Percentiles rank a stretch among this genome's conserved stretches.
Evolutionary conservation across 2,888 invertebrate genomes (phyloP).

Genomic region (Pycnomerus fuliginosus): DNA sequence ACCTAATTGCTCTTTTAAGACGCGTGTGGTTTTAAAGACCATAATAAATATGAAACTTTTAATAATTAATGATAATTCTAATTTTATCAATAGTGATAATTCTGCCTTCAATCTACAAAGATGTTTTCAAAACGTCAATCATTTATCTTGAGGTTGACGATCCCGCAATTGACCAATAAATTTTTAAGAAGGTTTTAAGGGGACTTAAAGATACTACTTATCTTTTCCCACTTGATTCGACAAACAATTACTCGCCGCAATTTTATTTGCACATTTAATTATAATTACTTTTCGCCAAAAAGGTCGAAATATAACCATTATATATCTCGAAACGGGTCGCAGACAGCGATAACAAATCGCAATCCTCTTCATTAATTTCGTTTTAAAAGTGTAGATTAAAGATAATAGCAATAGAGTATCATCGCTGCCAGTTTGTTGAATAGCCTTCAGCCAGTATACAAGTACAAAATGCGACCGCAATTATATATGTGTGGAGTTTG

Average conservation of each 20-base stretch:
- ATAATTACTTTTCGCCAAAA: slow-evolving; percentile 1
- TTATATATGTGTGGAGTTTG: slow-evolving; percentile 17
- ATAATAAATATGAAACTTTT: too few relatives aligned
- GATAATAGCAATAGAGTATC: slow-evolving; percentile 4
- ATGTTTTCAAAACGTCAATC: not conserved
- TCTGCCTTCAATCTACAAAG: not conserved
- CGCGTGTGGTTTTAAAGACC: too few relatives aligned
- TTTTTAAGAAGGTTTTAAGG: slow-evolving; percentile 2
- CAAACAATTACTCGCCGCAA: not conserved
- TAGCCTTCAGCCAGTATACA: not conserved
- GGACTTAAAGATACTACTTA: not conserved
- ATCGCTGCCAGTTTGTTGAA: slow-evolving; percentile 2
- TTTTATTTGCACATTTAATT: not conserved
- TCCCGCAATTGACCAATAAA: not conserved
- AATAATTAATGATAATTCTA: too few relatives aligned
- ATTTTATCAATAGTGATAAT: too few relatives aligned
- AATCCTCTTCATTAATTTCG: slow-evolving; percentile 7
- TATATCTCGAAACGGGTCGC: slow-evolving; percentile 12
- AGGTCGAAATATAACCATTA: slow-evolving; percentile 6
- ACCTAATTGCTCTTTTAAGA: too few relatives aligned
- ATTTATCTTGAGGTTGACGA: not conserved
- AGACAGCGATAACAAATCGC: slow-evolving; percentile 12
- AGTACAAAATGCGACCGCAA: slow-evolving; percentile 13
- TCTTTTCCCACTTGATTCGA: too few relatives aligned
- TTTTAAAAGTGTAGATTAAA: too few relatives aligned